These are phyloP conservation scores for Gracilinanus agilis DNA, from an alignment of 2,113 vertebrate genomes.

Conservation along the genomic window DNA sequence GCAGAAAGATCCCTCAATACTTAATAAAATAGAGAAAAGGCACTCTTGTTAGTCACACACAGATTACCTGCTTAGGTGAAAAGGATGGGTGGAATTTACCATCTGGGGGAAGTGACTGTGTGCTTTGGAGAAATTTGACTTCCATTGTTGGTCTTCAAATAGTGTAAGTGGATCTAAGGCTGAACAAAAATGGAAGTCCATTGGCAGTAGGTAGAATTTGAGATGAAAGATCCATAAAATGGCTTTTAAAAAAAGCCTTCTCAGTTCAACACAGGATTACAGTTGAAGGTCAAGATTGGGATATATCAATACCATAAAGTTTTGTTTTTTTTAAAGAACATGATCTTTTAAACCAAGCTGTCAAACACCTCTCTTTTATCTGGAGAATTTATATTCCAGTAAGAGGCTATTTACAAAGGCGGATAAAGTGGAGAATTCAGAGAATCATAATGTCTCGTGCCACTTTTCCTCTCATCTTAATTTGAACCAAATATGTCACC, in stretches of 20 bases:
- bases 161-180: neutral
- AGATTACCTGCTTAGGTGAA: neutral
- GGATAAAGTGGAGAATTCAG: constrained; percentile 53
- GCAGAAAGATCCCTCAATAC: neutral
- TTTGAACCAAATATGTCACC: neutral
- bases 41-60: neutral
- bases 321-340: neutral
- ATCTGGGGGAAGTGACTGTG: neutral
- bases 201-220: neutral
- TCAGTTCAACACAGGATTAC: neutral
- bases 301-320: neutral
- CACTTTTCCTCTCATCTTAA: neutral
- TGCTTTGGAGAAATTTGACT: neutral
- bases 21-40: neutral
- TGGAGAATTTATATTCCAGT: rapidly evolving
- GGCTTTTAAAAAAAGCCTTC: neutral
- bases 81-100: neutral
- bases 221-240: neutral
- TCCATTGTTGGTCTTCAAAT: neutral
- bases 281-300: neutral
- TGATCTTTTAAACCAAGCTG: constrained; percentile 5
- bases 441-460: neutral
- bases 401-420: neutral
- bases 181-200: neutral
- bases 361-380: neutral